phyloP scores from a whole-genome alignment of 2,113 vertebrate genomes.

The Clarias batrachus region DNA sequence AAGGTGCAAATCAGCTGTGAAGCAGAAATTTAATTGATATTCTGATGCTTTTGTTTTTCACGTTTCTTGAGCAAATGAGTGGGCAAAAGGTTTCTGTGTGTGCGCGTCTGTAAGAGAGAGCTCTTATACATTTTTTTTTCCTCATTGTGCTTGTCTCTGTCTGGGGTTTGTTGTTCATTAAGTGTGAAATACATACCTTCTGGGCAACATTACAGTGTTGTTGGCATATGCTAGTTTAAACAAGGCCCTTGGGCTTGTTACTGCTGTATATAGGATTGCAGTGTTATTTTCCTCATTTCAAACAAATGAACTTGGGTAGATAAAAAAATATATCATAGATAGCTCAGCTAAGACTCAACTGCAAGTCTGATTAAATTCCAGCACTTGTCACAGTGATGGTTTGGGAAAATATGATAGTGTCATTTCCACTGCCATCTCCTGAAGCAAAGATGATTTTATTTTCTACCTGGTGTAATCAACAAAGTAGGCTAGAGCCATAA shows the following conservation, averaged over 20 bases:
- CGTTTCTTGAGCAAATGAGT: slow-evolving; percentile 44
- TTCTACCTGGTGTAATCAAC: slow-evolving; percentile 30
- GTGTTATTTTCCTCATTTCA: slow-evolving; percentile 27
- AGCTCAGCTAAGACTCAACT: slow-evolving; percentile 9
- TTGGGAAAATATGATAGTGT: slow-evolving; percentile 6
- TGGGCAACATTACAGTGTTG: slow-evolving; percentile 49
- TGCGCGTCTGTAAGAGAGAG: slow-evolving; percentile 17
- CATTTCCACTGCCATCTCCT: slow-evolving; percentile 26
- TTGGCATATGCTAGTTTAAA: slow-evolving; percentile 54
- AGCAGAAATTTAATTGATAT: slow-evolving; percentile 67
- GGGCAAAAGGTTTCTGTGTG: slow-evolving; percentile 28
- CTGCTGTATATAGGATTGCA: slow-evolving; percentile 40
- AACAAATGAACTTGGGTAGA: slow-evolving; percentile 33
- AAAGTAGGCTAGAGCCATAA: slow-evolving; percentile 14
- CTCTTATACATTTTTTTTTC: slow-evolving; percentile 13
- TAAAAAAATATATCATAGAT: slow-evolving; percentile 13
- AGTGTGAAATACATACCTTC: slow-evolving; percentile 48
- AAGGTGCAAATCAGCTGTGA: slow-evolving; percentile 65
- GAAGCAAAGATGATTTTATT: slow-evolving; percentile 30
- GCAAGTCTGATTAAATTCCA: slow-evolving; percentile 37
- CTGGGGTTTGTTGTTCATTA: slow-evolving; percentile 47
- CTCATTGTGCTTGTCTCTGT: slow-evolving; percentile 25
- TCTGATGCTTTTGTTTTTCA: slow-evolving; percentile 57
- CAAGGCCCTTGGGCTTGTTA: slow-evolving; percentile 47
- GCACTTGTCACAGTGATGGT: slow-evolving; percentile 25